Base-by-base conservation (phyloP, 2,888 invertebrate species). In the Phengaris alcon region DNA sequence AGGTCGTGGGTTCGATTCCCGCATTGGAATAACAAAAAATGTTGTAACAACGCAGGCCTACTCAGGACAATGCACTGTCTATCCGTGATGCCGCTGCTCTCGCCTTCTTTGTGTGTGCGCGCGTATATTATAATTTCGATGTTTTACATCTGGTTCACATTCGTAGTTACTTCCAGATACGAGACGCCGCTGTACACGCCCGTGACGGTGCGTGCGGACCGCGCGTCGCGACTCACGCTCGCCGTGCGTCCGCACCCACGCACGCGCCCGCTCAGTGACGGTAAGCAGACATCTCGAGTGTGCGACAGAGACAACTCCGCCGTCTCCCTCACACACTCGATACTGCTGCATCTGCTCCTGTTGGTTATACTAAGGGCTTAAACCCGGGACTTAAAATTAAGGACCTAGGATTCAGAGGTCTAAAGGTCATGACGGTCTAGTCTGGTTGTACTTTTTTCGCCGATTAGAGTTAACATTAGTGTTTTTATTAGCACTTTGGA, bases 271-370 rank as follows among this genome's bases (percentile, higher is more conserved):
- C 81, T 85, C 75, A 76, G 82, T 75, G 83, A 83, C 77, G 91
- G 91, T 91, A 90, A 91, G 91, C 89, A 48, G 48, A 48, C 48
- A 48, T 48, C 48, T 48, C 48, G 83, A 54, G 74, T 79, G 73
- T 83, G 83, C 54, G 82, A 84, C 78, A 83, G 87, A 78, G 87
- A 86, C 83, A 89, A 87, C 84, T 82, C 88, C 15, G 89, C 87
- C 5, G 85, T 83, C 59, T 80, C 85, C 0, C 80, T 87, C 73
- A 86, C 87, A 3, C 87, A 88, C 79, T 84, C 83, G 78, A 87
- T 87, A 81, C 84, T 86, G 69, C 55, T 90, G 55, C 79, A 85
- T 75, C 87, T 88, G 8, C 55, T 88, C 57, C 79, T 90, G 75
- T 84, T 88, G 3, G 78, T 85, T n/a, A 80, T 90, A 8, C 81